Base-by-base conservation (phyloP, 1,140 invertebrate genomes). In the Caerostris extrusa region DNA sequence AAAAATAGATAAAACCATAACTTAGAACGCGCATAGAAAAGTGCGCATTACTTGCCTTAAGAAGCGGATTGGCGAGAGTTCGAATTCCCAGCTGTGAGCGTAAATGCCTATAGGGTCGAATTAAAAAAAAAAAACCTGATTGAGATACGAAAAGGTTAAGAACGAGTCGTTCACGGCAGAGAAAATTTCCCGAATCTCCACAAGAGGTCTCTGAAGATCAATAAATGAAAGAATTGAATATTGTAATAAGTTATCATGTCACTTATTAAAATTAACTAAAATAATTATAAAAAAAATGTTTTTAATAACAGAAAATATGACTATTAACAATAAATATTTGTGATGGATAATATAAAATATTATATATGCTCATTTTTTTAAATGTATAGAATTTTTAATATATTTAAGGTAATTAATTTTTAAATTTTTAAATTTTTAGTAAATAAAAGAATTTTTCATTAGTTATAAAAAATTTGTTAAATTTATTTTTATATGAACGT, bases 11-110 rank as follows among this genome's bases (percentile, higher is more conserved):
- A 77, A 53, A 77, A 5, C 71, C 34, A 34, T 77, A 5, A 12
- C 71, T 77, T 77, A 50, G 53, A 50, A 53, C 71, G 34, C 34
- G 19, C 12, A 50, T 53, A 50, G 71, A 50, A 71, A 71, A 71
- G 5, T 19, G 67, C 19, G 8, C 34, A 53, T 50, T 77, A 77
- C 34, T 50, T 34, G 34, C 34, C 34, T 34, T 34, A 34, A 50
- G 34, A 77, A 77, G 71, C 53, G 71, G 71, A 77, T 77, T 77
- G 71, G 53, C 71, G 71, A 77, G 71, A 77, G 34, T 77, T 53
- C 53, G 69, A 50, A 77, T 77, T 77, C 34, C 34, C 50, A 53
- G 34, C 19, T 3, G 71, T 34, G 19, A 34, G 19, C 53, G 34
- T 34, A 2, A 34, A 34, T 67, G 14, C n/a, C 61, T 67, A n/a